Percentiles rank a stretch among this genome's conserved stretches.
Evolutionary conservation across 2,113 vertebrate species (phyloP).

Genomic region (Pelvicachromis taeniatus): DNA sequence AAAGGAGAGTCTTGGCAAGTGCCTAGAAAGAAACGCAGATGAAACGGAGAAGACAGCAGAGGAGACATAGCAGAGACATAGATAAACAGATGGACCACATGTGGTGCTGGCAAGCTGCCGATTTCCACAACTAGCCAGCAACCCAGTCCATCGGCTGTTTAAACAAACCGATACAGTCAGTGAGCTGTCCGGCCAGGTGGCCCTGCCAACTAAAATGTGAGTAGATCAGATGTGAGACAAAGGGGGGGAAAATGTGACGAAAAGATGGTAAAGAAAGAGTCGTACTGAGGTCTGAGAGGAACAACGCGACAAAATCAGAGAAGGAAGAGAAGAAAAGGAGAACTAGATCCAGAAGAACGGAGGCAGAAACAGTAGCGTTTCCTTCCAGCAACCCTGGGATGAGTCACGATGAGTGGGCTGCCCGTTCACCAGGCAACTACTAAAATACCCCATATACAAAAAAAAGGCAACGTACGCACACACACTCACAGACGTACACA

Average conservation of each 20-base stretch:
- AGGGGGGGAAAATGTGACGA: neutral
- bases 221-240: neutral
- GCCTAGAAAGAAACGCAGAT: conserved; percentile 3
- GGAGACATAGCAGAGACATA: conserved; percentile 19
- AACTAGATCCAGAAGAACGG: conserved; percentile 38
- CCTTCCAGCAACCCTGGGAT: conserved; percentile 59
- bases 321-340: conserved; percentile 18
- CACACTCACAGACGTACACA: conserved; percentile 14
- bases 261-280: neutral
- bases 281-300: neutral
- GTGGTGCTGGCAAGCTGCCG: conserved; percentile 43
- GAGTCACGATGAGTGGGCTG: conserved; percentile 72
- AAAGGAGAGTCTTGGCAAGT: conserved; percentile 5
- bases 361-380: conserved; percentile 51
- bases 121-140: conserved; percentile 42
- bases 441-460: conserved; percentile 61
- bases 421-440: conserved; percentile 62
- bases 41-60: neutral
- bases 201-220: conserved; percentile 15
- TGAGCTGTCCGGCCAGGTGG: neutral
- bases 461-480: conserved; percentile 37
- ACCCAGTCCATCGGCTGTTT: conserved; percentile 48
- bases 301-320: conserved; percentile 1
- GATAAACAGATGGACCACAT: conserved; percentile 54
- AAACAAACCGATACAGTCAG: conserved; percentile 50